Base-by-base conservation (phyloP, 2,888 invertebrate species). In the Onchidella celtica region DNA sequence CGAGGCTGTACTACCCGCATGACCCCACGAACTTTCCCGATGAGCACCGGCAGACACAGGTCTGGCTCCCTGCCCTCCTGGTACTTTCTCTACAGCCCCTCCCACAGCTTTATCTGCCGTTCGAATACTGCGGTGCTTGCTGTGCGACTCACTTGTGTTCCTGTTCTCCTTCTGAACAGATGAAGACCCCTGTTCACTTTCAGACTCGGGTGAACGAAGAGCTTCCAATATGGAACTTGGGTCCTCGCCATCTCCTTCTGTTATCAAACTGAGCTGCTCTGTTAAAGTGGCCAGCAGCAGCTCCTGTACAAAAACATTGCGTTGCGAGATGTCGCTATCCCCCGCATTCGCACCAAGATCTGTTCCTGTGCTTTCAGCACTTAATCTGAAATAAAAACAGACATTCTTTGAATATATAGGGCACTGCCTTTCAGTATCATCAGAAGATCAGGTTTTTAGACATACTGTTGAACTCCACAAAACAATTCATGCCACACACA, bases 301-400 rank as follows among this genome's bases (percentile, higher is more conserved):
- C 93, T 96, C 95, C 93, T 96, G 96, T 85, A 96, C 95, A 94
- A 96, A 96, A 89, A 95, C 94, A 91, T 95, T 95, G 84, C 95
- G 94, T 93, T 96, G 95, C 84, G 95, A 95, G 73, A 85, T 84
- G 63, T 90, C 95, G 55, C 65, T 70, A 32, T 81, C 81, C 27
- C 70, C 81, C 11, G 76, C 47, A 76, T 69, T 76, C 17, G 55
- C 69, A 63, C 70, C 29, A 3, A 69, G 47, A 38, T 81, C 76
- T n/a, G 70, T 63, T n/a, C 78, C 59, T 4, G 38, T 4, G 59
- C 63, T 82, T 36, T 77, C 82, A n/a, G 57, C 66, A 68, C 82
- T 78, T 66, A 78, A 38, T 32, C 77, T 77, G 77, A n/a, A 72
- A 73, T n/a, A 55, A 32, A 65, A 55, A 32, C 21, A 40, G 17